Conservation (phyloP, 2,888 invertebrate genomes). For the Erebia epiphron region DNA sequence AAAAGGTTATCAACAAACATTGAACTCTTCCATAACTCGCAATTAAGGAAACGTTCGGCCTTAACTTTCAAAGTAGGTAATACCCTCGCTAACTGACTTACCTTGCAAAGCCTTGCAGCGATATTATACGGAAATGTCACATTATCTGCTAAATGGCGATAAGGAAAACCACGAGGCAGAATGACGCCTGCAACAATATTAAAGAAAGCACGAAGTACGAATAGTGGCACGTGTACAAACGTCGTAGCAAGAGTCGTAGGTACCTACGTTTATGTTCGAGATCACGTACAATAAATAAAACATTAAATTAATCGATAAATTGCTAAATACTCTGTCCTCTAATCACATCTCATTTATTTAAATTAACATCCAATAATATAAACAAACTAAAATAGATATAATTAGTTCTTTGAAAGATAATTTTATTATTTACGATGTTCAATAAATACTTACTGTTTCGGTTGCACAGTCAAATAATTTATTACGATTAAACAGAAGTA, state of each 20-base stretch:
- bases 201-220: slow-evolving; percentile 65
- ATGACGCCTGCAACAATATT: slow-evolving; percentile 39
- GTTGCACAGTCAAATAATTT: slow-evolving; percentile 8
- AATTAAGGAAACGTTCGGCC: slow-evolving; percentile 34
- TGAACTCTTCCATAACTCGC: slow-evolving; percentile 8
- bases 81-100: slow-evolving; percentile 38
- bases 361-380: background rate
- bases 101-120: slow-evolving; percentile 33
- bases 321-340: background rate
- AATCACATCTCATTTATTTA: background rate
- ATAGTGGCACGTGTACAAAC: slow-evolving; percentile 63
- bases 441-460: background rate
- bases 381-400: background rate
- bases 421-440: background rate
- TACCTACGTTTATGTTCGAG: slow-evolving; percentile 47
- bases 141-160: slow-evolving; percentile 38
- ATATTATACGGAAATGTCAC: slow-evolving; percentile 44
- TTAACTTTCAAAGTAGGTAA: slow-evolving; percentile 42
- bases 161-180: slow-evolving; percentile 40
- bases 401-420: background rate
- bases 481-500: slow-evolving; percentile 21
- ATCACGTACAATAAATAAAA: slow-evolving; percentile 47
- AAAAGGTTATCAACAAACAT: background rate
- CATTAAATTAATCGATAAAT: slow-evolving; percentile 1
- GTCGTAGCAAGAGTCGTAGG: background rate